Conservation (phyloP, 2,888 invertebrate genomes). For the Diadegma fenestrale region DNA sequence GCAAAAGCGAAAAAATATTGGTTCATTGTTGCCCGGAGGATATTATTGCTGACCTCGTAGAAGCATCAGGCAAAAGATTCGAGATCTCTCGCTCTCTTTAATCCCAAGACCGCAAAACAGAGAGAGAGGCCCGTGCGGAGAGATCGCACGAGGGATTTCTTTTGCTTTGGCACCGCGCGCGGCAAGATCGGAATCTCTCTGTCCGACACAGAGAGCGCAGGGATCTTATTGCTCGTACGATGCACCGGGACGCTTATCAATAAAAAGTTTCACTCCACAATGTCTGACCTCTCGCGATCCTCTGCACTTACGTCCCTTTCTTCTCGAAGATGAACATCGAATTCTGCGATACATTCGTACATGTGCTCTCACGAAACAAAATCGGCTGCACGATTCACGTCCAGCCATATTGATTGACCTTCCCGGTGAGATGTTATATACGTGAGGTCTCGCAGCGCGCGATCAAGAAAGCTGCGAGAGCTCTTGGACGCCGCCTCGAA, state of each 20-base stretch:
- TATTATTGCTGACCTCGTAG: conserved; percentile 79
- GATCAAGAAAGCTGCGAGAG: conserved; percentile 35
- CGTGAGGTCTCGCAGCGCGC: conserved; percentile 69
- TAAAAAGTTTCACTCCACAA: conserved; percentile 1
- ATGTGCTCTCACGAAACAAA: conserved; percentile 66
- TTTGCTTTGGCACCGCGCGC: conserved; percentile 64
- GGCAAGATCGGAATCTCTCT: conserved; percentile 52
- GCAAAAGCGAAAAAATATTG: conserved; percentile 20
- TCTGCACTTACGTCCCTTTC: conserved; percentile 1
- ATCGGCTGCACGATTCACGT: conserved; percentile 73
- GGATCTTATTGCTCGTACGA: conserved; percentile 32
- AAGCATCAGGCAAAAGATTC: conserved; percentile 13
- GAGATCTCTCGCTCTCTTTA: conserved; percentile 52
- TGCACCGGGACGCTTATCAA: conserved; percentile 7
- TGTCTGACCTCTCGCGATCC: neutral
- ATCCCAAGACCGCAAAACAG: conserved; percentile 30
- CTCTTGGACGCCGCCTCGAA: conserved; percentile 33
- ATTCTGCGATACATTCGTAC: neutral
- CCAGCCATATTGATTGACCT: conserved; percentile 76
- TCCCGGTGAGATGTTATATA: conserved; percentile 68
- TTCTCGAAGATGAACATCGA: neutral
- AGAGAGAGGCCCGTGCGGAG: conserved; percentile 13
- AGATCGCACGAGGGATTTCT: conserved; percentile 53
- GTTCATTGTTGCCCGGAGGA: conserved; percentile 77
- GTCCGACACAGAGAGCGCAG: conserved; percentile 35